Percentiles rank a stretch among this genome's conserved stretches.
Evolutionary conservation across 1,140 invertebrate species (phyloP).

Genomic region (Linepithema humile): DNA sequence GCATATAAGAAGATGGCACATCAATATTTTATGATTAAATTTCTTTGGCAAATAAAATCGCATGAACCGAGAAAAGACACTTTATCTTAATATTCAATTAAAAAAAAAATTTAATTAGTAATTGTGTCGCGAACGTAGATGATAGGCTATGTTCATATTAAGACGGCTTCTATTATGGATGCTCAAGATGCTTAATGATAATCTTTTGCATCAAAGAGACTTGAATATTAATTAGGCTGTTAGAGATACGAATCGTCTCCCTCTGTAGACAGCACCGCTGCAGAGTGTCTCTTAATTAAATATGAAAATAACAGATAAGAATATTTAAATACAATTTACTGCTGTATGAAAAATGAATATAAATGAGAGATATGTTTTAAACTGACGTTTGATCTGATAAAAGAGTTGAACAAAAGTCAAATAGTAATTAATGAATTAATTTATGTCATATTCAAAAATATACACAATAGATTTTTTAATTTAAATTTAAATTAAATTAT

Average conservation of each 20-base stretch:
- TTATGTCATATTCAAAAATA: neutral
- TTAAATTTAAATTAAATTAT: no score
- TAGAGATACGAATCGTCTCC: neutral
- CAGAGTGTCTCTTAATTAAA: conserved; percentile 10
- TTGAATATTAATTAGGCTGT: conserved; percentile 39
- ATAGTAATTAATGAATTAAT: neutral
- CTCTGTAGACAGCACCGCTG: neutral
- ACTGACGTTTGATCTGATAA: neutral
- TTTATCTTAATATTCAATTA: neutral
- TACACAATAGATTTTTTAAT: no score
- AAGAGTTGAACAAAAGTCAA: neutral
- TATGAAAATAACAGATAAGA: neutral
- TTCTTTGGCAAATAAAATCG: neutral
- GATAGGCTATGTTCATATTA: neutral
- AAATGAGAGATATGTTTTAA: neutral
- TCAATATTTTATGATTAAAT: neutral
- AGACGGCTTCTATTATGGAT: neutral
- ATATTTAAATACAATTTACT: neutral
- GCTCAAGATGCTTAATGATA: conserved; percentile 29
- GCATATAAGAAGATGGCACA: neutral
- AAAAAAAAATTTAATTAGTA: neutral
- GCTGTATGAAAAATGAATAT: neutral
- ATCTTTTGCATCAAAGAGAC: conserved; percentile 34
- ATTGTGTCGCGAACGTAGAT: neutral
- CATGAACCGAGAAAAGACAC: neutral